Percentiles rank a stretch among this genome's conserved stretches.
These are phyloP conservation scores for Centrocercus urophasianus DNA, from an alignment of 2,113 vertebrate species.

Conservation along the genomic window DNA sequence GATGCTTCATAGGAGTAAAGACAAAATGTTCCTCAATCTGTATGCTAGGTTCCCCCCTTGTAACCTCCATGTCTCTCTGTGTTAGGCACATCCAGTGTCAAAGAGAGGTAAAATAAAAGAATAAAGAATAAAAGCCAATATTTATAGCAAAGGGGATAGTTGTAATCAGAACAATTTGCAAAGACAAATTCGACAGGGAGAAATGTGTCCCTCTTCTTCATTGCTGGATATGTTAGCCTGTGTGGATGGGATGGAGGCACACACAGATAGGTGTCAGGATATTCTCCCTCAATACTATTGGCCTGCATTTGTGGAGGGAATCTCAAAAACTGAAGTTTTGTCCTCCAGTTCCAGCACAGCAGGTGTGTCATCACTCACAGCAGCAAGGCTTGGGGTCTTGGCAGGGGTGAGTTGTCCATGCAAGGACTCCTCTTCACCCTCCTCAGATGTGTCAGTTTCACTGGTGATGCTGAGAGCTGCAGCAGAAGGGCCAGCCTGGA, in stretches of 20 bases:
- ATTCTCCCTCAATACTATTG: background rate
- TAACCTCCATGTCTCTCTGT: background rate
- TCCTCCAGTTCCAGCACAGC: background rate
- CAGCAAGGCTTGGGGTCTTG: fast-evolving
- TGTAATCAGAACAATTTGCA: background rate
- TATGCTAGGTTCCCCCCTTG: too few species aligned
- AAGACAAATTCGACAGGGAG: background rate
- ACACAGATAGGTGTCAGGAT: background rate
- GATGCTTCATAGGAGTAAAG: background rate
- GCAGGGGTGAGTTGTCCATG: background rate
- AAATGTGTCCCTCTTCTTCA: background rate
- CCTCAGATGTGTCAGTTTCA: background rate
- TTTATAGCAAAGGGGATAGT: background rate
- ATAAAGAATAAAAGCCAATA: background rate
- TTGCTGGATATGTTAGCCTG: background rate
- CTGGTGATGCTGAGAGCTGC: background rate
- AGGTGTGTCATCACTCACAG: background rate
- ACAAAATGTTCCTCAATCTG: background rate
- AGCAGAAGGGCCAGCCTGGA: background rate
- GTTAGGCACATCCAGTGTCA: background rate
- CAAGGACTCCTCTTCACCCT: fast-evolving
- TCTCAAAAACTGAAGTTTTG: background rate
- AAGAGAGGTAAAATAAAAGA: background rate
- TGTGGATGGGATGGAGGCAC: background rate
- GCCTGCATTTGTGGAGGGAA: background rate